Evolutionary conservation across 2,113 vertebrate species (phyloP).

Genomic region (Ochotona princeps): DNA sequence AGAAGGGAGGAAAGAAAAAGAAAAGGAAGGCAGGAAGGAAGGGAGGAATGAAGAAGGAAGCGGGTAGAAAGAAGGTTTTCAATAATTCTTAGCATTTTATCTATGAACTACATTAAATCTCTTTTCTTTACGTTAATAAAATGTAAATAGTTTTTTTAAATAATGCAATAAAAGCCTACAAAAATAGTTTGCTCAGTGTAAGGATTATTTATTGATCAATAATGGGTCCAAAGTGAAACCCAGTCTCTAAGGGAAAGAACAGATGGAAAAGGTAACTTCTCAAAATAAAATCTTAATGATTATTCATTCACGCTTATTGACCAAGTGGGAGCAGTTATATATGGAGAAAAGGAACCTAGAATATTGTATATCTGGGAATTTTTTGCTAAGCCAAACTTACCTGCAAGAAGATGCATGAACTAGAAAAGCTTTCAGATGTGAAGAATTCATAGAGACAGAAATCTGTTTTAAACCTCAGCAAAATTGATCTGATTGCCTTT

Average conservation of each 20-base stretch:
- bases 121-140: too few relatives aligned
- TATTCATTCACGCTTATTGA: background rate
- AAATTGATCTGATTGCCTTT: background rate
- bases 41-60: too few relatives aligned
- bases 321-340: background rate
- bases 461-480: background rate
- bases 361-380: background rate
- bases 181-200: background rate
- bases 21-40: too few relatives aligned
- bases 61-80: too few relatives aligned
- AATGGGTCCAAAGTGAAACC: background rate
- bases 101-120: too few relatives aligned
- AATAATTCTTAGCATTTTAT: too few relatives aligned
- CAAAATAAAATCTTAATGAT: background rate
- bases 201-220: background rate
- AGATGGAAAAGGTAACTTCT: background rate
- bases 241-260: background rate
- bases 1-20: too few relatives aligned
- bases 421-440: background rate
- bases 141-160: background rate
- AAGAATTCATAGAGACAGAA: background rate
- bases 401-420: background rate
- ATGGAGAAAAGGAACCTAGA: background rate
- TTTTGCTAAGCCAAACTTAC: background rate
- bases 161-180: background rate